These are phyloP conservation scores for Mormyrops attenuatus DNA, from an alignment of 2,797 vertebrate species.

Conservation along the genomic window DNA sequence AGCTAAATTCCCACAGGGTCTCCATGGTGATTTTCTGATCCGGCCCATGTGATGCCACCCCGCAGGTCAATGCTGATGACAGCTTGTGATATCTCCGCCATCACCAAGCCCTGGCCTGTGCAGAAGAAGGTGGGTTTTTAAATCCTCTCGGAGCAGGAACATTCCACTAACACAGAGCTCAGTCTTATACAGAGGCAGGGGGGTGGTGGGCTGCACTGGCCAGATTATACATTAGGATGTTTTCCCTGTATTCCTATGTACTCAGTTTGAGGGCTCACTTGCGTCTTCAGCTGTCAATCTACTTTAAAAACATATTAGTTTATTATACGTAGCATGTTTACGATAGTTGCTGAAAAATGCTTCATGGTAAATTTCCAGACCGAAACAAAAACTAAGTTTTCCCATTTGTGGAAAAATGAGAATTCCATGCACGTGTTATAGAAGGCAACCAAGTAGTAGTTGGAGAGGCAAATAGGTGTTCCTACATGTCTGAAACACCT, in stretches of 20 bases:
- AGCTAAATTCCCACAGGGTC: not conserved
- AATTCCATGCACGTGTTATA: not conserved
- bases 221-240: not conserved
- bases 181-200: not conserved
- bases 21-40: not conserved
- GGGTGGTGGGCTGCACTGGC: not conserved
- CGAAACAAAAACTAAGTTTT: not conserved
- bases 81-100: slow-evolving; percentile 92
- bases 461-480: not conserved
- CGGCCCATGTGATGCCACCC: not conserved
- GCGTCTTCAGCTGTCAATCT: not conserved
- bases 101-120: slow-evolving; percentile 97
- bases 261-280: not conserved
- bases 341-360: not conserved
- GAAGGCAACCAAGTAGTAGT: not conserved
- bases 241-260: not conserved
- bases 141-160: not conserved
- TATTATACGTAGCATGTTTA: not conserved
- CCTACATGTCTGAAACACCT: not conserved
- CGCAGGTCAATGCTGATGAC: slow-evolving; percentile 97
- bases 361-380: not conserved
- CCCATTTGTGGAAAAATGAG: not conserved
- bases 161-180: not conserved
- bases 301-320: not conserved
- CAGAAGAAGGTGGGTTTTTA: slow-evolving; percentile 78